Evolutionary conservation across 2,797 vertebrate species (phyloP).

Genomic region (Tragopan temminckii): DNA sequence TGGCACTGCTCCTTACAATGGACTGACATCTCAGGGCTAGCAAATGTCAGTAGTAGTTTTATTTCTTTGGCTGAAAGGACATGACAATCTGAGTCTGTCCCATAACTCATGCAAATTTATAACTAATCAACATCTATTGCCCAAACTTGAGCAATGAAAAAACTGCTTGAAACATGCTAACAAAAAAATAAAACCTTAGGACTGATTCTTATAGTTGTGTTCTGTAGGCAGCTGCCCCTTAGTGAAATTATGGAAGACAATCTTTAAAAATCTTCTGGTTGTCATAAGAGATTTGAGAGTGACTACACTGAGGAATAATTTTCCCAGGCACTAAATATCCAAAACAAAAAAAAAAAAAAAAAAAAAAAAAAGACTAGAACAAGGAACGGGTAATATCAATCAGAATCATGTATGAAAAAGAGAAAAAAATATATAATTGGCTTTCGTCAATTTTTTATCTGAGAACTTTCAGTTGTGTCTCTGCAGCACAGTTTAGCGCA

Average conservation of each 20-base stretch:
- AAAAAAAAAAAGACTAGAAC: background rate
- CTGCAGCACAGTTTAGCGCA: background rate
- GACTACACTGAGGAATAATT: background rate
- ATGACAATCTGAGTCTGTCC: background rate
- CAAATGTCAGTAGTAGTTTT: background rate
- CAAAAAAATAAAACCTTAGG: background rate
- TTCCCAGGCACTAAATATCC: background rate
- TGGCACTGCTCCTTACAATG: background rate
- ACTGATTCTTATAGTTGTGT: background rate
- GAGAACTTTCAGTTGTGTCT: background rate
- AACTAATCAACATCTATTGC: background rate
- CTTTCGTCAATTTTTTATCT: background rate
- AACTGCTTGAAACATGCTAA: background rate
- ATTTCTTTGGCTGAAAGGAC: background rate
- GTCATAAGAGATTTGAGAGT: background rate
- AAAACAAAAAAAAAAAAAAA: background rate
- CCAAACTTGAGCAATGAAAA: background rate
- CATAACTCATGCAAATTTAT: background rate
- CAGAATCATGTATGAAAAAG: background rate
- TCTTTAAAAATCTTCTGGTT: background rate
- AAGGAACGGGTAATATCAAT: background rate
- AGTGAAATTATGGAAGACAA: conserved; percentile 2
- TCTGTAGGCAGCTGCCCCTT: background rate
- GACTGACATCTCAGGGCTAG: background rate
- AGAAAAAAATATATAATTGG: background rate